Evolutionary conservation across 2,797 vertebrate species (phyloP), one percentile per base, ranked within the genome.

Genomic region (Neomorphus geoffroyi): DNA sequence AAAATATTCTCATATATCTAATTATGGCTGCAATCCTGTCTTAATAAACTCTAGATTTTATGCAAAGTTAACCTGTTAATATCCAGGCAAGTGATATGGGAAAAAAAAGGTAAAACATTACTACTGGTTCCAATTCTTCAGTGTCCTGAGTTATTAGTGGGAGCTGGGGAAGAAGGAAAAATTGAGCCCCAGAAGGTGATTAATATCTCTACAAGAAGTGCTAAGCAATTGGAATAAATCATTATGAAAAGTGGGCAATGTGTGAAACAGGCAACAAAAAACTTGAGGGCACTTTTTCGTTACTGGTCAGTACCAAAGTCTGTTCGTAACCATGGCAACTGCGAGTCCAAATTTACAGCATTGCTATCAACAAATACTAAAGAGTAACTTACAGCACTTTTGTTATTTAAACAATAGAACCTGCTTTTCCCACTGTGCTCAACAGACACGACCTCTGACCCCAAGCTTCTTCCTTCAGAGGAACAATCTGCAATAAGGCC

Each of bases 321-420:
- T 86, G 54, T 92, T 91, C 60, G 95, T 96, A 97, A 94, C 97
- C 97, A 97, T 96, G 74, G 95, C 93, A 98, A 98, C 97, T 21
- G 35, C 50, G 90, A 90, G 86, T 88, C 91, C 77, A 95, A 84
- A 57, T 95, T 93, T 83, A 84, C 73, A 95, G 86, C 77, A 86
- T 45, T 78, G 41, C 91, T 97, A 83, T 80, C 90, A 95, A 94
- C 78, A 94, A 94, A 92, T 90, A 81, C 61, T 71, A 88, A 86
- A 80, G n/a, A 80, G 48, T n/a, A 88, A 85, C 41, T 95, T 96
- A 70, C 26, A 95, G 57, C 71, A 79, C 93, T 92, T 84, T 80
- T 92, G 93, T 95, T 60, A 84, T 88, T 67, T 56, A 66, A 53
- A 41, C 15, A 64, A 70, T 95, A 96, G 86, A 86, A 80, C 57